Percentiles rank a stretch among this genome's conserved stretches.
Evolutionary conservation across 1,140 invertebrate genomes (phyloP).

Genomic region (Mizuhopecten yessoensis): DNA sequence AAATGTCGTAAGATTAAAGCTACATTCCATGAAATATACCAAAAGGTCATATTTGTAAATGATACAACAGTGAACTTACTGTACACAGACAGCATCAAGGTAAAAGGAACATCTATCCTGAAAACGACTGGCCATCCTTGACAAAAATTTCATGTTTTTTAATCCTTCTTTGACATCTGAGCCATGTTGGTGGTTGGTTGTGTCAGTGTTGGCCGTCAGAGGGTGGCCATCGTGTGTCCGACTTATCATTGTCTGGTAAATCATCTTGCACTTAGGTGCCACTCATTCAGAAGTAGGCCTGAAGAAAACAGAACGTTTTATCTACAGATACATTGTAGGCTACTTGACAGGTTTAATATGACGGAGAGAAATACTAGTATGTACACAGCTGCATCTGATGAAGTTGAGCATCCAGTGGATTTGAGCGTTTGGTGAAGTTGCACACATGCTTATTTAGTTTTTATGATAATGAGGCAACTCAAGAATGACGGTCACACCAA

Average conservation of each 20-base stretch:
- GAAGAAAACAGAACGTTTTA: not conserved
- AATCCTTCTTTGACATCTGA: slow-evolving; percentile 78
- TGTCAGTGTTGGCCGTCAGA: slow-evolving; percentile 82
- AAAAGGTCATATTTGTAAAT: no score
- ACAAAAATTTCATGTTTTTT: slow-evolving; percentile 81
- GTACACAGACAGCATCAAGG: slow-evolving; percentile 72
- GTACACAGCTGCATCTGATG: no score
- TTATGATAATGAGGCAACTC: no score
- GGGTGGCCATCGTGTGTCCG: slow-evolving; percentile 81
- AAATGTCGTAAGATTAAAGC: no score
- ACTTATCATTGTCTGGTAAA: slow-evolving; percentile 80
- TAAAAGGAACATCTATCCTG: slow-evolving; percentile 79
- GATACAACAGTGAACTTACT: slow-evolving; percentile 73
- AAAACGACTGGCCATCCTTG: slow-evolving; percentile 75
- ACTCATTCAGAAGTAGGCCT: not conserved
- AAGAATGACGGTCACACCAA: no score
- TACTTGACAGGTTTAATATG: no score
- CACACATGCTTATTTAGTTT: no score
- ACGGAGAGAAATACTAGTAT: no score
- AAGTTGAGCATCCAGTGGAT: no score
- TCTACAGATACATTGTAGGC: no score
- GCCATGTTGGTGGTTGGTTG: slow-evolving; percentile 65
- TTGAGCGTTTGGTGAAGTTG: no score
- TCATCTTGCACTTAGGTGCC: slow-evolving; percentile 71
- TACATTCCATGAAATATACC: no score